Evolutionary conservation across 2,113 vertebrate species (phyloP).

Genomic region (Canis aureus): DNA sequence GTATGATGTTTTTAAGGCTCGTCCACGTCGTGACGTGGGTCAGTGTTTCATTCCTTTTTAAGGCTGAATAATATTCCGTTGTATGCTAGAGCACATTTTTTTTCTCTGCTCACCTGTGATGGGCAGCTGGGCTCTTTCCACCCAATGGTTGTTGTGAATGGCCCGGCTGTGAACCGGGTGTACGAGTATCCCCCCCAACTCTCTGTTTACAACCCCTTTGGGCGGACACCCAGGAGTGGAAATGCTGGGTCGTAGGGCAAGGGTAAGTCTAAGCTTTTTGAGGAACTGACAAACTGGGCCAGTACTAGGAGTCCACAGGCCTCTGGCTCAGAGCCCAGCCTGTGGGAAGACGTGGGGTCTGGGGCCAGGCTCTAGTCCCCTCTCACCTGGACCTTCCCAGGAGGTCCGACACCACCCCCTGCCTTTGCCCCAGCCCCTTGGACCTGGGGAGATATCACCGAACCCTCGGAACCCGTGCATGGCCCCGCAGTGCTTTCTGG

Average conservation of each 20-base stretch:
- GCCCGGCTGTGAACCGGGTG: fast-evolving
- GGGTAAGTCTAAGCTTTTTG: neutral
- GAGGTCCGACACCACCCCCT: neutral
- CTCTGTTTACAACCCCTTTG: too few relatives aligned
- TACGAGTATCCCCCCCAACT: neutral
- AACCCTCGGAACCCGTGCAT: fast-evolving
- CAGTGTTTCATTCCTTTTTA: neutral
- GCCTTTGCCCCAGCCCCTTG: neutral
- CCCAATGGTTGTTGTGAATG: fast-evolving
- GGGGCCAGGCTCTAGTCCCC: neutral
- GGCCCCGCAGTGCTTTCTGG: neutral
- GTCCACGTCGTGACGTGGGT: fast-evolving
- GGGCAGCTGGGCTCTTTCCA: neutral
- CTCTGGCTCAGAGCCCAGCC: neutral
- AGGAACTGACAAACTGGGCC: neutral
- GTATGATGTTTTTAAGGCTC: neutral
- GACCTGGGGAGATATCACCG: neutral
- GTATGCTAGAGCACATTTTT: fast-evolving
- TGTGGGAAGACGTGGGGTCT: fast-evolving
- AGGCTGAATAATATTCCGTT: fast-evolving
- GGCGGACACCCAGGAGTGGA: too few relatives aligned
- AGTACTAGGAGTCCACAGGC: fast-evolving
- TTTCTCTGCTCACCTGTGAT: fast-evolving
- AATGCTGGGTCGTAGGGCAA: fast-evolving
- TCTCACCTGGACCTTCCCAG: neutral